Evolutionary conservation across 1,140 invertebrate species (phyloP).

Genomic region (Ceratosolen fusciceps): DNA sequence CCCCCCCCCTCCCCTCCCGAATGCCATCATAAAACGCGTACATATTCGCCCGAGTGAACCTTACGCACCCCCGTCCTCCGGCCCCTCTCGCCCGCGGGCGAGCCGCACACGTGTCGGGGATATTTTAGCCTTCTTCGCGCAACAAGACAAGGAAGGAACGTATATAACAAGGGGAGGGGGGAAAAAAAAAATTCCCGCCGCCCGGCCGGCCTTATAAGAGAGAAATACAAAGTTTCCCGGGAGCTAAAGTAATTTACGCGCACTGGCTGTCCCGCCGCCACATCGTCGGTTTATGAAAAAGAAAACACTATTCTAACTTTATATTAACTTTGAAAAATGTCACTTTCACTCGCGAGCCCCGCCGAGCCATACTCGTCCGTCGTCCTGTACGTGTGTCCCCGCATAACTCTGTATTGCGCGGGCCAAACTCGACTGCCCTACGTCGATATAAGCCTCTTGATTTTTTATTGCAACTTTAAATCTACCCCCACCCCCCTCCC

Average conservation of each 20-base stretch:
- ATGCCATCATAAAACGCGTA: constrained; percentile 55
- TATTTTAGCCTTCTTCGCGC: constrained; percentile 6
- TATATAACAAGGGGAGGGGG: constrained; percentile 23
- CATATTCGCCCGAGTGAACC: constrained; percentile 48
- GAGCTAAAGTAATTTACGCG: constrained; percentile 44
- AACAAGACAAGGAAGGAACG: constrained; percentile 42
- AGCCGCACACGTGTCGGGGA: neutral
- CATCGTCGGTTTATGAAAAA: constrained; percentile 15
- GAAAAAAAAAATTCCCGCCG: constrained; percentile 9
- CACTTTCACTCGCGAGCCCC: constrained; percentile 32
- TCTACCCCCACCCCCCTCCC: too few species aligned
- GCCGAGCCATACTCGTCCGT: neutral
- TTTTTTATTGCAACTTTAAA: neutral
- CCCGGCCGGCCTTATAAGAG: constrained; percentile 27
- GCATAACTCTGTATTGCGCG: too few species aligned
- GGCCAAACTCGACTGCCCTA: neutral
- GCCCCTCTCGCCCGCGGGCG: neutral
- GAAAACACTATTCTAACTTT: constrained; percentile 43
- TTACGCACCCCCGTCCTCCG: constrained; percentile 14
- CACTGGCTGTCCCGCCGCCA: neutral
- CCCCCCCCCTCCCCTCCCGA: too few species aligned
- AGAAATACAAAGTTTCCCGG: constrained; percentile 36
- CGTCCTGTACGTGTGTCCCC: too few species aligned
- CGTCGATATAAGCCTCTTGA: neutral
- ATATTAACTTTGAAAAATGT: constrained; percentile 48